Percentiles rank a stretch among this genome's conserved stretches.
phyloP scores from a whole-genome alignment of 1,140 invertebrate species.

The Monochamus saltuarius region DNA sequence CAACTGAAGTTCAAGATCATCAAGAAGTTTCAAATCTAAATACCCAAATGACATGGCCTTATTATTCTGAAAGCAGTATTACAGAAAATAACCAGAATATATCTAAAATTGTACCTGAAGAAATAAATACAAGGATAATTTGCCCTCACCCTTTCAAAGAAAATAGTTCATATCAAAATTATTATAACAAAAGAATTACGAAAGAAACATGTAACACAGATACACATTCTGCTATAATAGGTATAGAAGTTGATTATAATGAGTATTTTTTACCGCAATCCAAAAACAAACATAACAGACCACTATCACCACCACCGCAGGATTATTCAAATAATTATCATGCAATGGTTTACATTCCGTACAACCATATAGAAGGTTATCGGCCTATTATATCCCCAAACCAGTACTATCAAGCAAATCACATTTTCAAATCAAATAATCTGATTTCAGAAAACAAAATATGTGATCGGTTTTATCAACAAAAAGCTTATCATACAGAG shows the following conservation, averaged over 20 bases:
- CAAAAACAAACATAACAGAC: constrained; percentile 54
- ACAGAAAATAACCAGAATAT: constrained; percentile 24
- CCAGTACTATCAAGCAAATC: constrained; percentile 32
- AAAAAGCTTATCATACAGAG: no score
- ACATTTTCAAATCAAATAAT: no score
- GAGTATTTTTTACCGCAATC: background rate
- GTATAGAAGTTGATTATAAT: no score
- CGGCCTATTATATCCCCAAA: constrained; percentile 30
- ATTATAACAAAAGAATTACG: no score
- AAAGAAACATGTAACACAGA: no score
- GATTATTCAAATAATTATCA: constrained; percentile 59
- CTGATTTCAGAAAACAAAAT: no score
- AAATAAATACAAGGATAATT: no score
- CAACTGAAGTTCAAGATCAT: constrained; percentile 77
- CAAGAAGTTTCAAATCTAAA: constrained; percentile 55
- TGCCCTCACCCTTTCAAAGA: no score
- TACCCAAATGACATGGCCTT: constrained; percentile 57
- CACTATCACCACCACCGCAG: constrained; percentile 66
- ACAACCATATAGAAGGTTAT: constrained; percentile 57
- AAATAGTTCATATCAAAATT: no score
- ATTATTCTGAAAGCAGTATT: constrained; percentile 62
- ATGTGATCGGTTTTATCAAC: no score
- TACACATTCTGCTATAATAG: no score
- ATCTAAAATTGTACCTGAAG: constrained; percentile 16
- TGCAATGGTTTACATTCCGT: constrained; percentile 76